These are phyloP conservation scores for Enteromius fasciolatus DNA, from an alignment of 2,797 vertebrate genomes.

Conservation along the genomic window DNA sequence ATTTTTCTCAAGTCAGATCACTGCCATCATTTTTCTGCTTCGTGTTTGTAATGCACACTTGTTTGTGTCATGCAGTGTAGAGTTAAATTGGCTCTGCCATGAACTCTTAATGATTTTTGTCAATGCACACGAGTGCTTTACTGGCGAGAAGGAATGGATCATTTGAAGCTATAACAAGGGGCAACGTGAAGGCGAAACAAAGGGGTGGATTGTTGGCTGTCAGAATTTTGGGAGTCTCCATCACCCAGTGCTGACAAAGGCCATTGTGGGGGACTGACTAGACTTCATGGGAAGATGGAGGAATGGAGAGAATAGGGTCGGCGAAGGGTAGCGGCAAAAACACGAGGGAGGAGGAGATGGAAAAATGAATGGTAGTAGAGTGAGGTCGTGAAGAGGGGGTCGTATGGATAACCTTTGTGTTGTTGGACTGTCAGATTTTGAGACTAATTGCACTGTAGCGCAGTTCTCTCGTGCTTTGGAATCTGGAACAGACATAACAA, in stretches of 20 bases:
- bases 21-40: not conserved
- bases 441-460: conserved; percentile 26
- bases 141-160: not conserved
- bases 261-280: conserved; percentile 69
- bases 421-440: conserved; percentile 40
- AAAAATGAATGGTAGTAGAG: conserved; percentile 55
- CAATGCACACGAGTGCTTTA: conserved; percentile 8
- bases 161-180: conserved; percentile 14
- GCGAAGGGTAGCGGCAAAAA: conserved; percentile 50
- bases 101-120: conserved; percentile 19
- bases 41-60: not conserved
- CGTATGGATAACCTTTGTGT: conserved; percentile 60
- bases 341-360: conserved; percentile 47
- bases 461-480: not conserved
- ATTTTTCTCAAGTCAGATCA: not conserved
- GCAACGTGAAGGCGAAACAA: conserved; percentile 55
- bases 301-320: conserved; percentile 39
- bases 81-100: conserved; percentile 3
- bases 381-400: conserved; percentile 62
- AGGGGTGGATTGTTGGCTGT: conserved; percentile 58
- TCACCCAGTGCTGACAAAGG: conserved; percentile 68
- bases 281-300: conserved; percentile 62
- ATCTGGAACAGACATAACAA: conserved; percentile 1
- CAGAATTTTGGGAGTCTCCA: conserved; percentile 57
- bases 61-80: conserved; percentile 20